A percentile compares a stretch with the other conserved stretches of the same genome.
Evolutionary conservation across 2,113 vertebrate genomes (phyloP).

Genomic region (Fukomys damarensis): DNA sequence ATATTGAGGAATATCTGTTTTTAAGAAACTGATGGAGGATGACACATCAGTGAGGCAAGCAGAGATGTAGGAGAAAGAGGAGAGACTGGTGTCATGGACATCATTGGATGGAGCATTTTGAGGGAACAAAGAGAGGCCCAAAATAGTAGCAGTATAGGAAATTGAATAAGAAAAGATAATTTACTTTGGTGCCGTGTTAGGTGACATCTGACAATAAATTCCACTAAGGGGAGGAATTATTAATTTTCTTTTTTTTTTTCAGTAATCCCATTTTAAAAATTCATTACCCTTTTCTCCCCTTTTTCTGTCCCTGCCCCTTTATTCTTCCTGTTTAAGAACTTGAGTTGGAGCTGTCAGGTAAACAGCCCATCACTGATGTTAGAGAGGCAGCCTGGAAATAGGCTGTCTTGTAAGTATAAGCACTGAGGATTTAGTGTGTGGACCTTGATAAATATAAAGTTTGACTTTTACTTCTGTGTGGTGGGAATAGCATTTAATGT

Average conservation of each 20-base stretch:
- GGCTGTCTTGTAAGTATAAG: constrained; percentile 7
- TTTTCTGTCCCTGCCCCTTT: background rate
- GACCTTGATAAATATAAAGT: constrained; percentile 26
- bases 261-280: background rate
- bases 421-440: background rate
- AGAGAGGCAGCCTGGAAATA: background rate
- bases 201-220: background rate
- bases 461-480: constrained; percentile 46
- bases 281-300: background rate
- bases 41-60: background rate
- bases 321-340: background rate
- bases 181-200: background rate
- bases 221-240: background rate
- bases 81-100: background rate
- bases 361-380: background rate
- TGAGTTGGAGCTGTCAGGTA: background rate
- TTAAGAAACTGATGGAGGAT: background rate
- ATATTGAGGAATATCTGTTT: background rate
- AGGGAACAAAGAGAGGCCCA: background rate
- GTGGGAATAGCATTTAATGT: constrained; percentile 65
- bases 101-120: background rate
- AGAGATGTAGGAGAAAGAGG: background rate
- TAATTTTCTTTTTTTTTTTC: background rate
- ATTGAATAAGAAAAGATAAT: background rate
- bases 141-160: background rate